Percentiles rank a stretch among this genome's conserved stretches.
These are phyloP conservation scores for Heterohyrax brucei DNA, from an alignment of 2,797 vertebrate species.

Conservation along the genomic window DNA sequence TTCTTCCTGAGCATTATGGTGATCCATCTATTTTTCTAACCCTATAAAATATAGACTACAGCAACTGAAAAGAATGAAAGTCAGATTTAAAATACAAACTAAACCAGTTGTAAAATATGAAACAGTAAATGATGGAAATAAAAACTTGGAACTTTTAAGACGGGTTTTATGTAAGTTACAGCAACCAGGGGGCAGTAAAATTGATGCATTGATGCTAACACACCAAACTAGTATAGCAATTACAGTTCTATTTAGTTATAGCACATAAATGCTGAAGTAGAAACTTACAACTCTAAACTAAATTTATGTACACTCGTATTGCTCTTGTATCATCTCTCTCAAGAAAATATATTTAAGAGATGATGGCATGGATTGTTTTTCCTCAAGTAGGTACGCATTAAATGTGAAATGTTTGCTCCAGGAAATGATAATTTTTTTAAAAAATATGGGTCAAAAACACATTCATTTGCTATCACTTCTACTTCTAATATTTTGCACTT, in stretches of 20 bases:
- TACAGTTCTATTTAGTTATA: conserved; percentile 85
- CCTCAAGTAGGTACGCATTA: conserved; percentile 16
- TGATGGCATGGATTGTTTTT: conserved; percentile 54
- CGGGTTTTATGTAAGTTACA: conserved; percentile 83
- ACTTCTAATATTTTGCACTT: conserved; percentile 48
- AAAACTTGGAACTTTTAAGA: conserved; percentile 82
- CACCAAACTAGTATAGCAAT: conserved; percentile 74
- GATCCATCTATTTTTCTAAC: conserved; percentile 42
- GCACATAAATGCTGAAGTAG: conserved; percentile 71
- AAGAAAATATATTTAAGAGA: conserved; percentile 71
- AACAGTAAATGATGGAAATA: conserved; percentile 78
- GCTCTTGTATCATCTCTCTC: conserved; percentile 47
- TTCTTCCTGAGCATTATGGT: conserved; percentile 59
- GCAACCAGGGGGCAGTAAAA: conserved; percentile 75
- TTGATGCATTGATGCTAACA: conserved; percentile 76
- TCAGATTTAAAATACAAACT: conserved; percentile 66
- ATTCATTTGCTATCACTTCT: conserved; percentile 15
- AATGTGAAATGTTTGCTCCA: neutral
- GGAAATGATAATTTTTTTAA: conserved; percentile 34
- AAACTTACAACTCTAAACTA: conserved; percentile 73
- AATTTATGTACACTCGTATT: conserved; percentile 31
- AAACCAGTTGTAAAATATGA: conserved; percentile 68
- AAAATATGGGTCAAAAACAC: conserved; percentile 41
- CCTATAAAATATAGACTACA: conserved; percentile 51
- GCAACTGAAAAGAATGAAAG: conserved; percentile 69